A percentile compares a stretch with the other conserved stretches of the same genome.
These are phyloP conservation scores for Andrena bucephala DNA, from an alignment of 2,888 invertebrate species.

Conservation along the genomic window DNA sequence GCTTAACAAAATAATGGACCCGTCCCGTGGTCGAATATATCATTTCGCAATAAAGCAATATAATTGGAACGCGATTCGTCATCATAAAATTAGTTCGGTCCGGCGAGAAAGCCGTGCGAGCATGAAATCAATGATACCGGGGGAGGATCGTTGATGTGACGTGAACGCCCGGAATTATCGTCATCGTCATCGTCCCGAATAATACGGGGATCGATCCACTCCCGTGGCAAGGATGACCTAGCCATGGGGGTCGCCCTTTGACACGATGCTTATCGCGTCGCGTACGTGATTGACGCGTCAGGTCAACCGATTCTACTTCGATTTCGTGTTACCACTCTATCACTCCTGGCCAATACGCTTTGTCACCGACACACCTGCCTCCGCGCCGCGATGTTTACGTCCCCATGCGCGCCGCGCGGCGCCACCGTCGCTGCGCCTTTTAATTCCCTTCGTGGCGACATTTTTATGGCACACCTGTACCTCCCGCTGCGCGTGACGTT, in stretches of 20 bases:
- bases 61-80: constrained; percentile 58
- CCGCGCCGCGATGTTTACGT: constrained; percentile 22
- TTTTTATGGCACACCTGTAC: no score
- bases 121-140: constrained; percentile 54
- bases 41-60: constrained; percentile 28
- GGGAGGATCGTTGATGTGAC: constrained; percentile 48
- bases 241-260: constrained; percentile 58
- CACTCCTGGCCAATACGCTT: constrained; percentile 43
- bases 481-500: no score
- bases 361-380: constrained; percentile 31
- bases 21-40: constrained; percentile 16
- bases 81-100: constrained; percentile 50
- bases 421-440: no score
- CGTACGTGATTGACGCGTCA: constrained; percentile 47
- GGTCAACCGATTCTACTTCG: constrained; percentile 59
- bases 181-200: constrained; percentile 61
- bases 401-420: background rate
- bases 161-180: constrained; percentile 53
- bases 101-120: constrained; percentile 21
- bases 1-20: constrained; percentile 8
- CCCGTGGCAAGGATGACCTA: constrained; percentile 55
- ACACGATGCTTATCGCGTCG: constrained; percentile 70
- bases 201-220: constrained; percentile 63
- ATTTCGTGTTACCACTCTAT: constrained; percentile 60
- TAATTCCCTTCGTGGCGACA: no score